Percentiles rank a stretch among this genome's conserved stretches.
Evolutionary conservation across 1,140 invertebrate genomes (phyloP).

Genomic region (Acromyrmex echinatior): DNA sequence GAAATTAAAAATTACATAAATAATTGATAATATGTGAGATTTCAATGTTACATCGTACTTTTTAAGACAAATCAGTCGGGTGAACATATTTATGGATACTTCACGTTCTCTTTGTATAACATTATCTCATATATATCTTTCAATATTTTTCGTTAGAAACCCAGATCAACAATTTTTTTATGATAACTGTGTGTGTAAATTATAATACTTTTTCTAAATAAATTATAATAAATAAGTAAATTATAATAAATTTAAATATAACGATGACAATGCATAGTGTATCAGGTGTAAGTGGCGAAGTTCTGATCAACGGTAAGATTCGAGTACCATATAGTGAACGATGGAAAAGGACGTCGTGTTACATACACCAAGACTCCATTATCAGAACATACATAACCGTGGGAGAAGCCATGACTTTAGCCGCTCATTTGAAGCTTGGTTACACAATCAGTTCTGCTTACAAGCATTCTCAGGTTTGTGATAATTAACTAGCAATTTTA

Average conservation of each 20-base stretch:
- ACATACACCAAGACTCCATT: conserved; percentile 97
- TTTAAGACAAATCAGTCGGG: neutral
- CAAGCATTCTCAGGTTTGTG: conserved; percentile 84
- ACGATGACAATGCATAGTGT: conserved; percentile 79
- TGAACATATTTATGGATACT: neutral
- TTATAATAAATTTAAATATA: neutral
- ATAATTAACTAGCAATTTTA: neutral
- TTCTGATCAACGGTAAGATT: conserved; percentile 92
- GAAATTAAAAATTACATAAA: neutral
- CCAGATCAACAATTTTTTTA: neutral
- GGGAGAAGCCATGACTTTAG: conserved; percentile 93
- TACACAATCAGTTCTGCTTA: conserved; percentile 84
- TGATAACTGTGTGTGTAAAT: no score
- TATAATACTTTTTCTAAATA: neutral
- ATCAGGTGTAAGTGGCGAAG: conserved; percentile 89
- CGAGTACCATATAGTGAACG: conserved; percentile 90
- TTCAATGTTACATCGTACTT: neutral
- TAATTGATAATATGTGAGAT: neutral
- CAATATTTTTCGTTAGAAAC: neutral
- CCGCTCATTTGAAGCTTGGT: conserved; percentile 95
- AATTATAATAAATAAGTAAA: no score
- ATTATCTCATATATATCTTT: neutral
- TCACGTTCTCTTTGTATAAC: no score
- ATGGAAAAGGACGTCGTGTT: conserved; percentile 93
- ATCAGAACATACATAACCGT: conserved; percentile 93